Evolutionary conservation across 2,888 invertebrate species (phyloP), one percentile per base, ranked within the genome.

Genomic region (Blera fallax): DNA sequence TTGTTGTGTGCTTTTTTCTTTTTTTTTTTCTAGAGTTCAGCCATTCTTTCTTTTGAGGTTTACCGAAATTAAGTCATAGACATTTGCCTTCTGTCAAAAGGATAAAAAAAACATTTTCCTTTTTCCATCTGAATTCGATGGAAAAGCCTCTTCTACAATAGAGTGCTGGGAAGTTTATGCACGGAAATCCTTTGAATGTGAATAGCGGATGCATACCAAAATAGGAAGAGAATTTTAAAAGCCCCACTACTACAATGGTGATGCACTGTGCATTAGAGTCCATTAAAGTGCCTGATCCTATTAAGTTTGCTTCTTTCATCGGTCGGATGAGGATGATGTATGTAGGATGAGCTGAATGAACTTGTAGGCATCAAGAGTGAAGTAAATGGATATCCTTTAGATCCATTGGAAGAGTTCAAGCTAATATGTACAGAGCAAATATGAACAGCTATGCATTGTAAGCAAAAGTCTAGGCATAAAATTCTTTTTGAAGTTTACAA

Each of bases 241-340:
- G 85, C 56, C 54, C 70, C 62, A 45, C 65, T 67, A 45, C 48
- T 27, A 52, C 67, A 74, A 21, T 74, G 67, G 54, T 45, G 81
- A 62, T 81, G 72, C 67, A 81, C 67, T 81, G 40, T 40, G 67
- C 80, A 80, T 81, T 80, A 80, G 65, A 70, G 81, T 81, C 76
- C 70, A 85, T 85, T 85, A 80, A 85, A 85, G 76, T 85, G 85
- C 50, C 76, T 85, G 76, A 77, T 77, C 81, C 76, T 81, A 80
- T 85, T 85, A 84, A 21, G 50, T 29, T 79, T 69, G 64, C 50
- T 45, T 37, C 50, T 40, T 70, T 60, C 16, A 60, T 60, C 60
- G 27, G 4, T 4, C 16, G 56, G 56, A 45, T 37, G 48, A 48
- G 48, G 16, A 16, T 27, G 16, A 16, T 27, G 16, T 43, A 3